phyloP scores from a whole-genome alignment of 2,797 vertebrate species.

The Erethizon dorsatum region DNA sequence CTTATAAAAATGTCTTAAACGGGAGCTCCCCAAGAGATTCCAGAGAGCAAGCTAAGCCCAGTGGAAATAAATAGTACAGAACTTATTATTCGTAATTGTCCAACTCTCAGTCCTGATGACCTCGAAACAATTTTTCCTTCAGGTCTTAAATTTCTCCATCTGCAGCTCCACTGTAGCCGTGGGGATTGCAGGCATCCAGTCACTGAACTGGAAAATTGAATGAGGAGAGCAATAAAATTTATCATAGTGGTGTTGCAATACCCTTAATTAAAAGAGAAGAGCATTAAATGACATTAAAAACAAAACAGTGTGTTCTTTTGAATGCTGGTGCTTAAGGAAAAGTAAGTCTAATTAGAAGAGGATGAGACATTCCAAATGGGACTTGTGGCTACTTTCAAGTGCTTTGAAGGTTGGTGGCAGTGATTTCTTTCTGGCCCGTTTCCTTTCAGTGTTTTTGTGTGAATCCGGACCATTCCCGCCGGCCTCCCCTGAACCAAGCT shows the following conservation, averaged over 20 bases:
- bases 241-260: background rate
- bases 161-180: background rate
- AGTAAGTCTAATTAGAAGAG: conserved; percentile 65
- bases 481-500: too few species aligned
- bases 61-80: background rate
- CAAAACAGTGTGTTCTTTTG: conserved; percentile 32
- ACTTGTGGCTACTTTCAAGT: conserved; percentile 59
- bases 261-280: conserved; percentile 69
- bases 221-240: background rate
- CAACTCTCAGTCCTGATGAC: background rate
- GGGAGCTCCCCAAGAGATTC: background rate
- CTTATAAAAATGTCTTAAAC: background rate
- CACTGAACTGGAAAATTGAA: background rate
- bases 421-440: conserved; percentile 22
- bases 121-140: conserved; percentile 15
- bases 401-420: background rate
- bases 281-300: conserved; percentile 1
- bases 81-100: background rate
- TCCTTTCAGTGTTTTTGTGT: background rate
- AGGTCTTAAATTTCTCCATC: background rate
- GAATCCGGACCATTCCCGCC: background rate
- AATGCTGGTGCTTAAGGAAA: conserved; percentile 33
- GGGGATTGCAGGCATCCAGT: background rate
- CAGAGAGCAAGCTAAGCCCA: background rate
- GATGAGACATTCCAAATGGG: background rate